Evolutionary conservation across 2,113 vertebrate species (phyloP).

Genomic region (Zosterops lateralis): DNA sequence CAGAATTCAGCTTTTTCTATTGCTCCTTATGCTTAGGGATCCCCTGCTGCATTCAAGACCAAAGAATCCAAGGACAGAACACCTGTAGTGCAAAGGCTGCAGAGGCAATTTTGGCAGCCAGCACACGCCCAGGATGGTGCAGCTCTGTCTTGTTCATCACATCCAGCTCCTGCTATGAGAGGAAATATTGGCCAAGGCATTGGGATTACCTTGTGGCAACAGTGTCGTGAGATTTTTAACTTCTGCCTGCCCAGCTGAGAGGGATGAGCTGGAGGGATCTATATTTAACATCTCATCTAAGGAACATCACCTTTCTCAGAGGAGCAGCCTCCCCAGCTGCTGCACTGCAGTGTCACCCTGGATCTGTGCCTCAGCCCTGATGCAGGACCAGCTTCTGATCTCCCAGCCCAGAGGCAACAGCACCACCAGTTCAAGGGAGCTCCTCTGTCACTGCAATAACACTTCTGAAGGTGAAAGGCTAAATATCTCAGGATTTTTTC

Average conservation of each 20-base stretch:
- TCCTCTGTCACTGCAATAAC: not conserved
- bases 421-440: not conserved
- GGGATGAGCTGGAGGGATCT: not conserved
- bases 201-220: not conserved
- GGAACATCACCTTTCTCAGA: not conserved
- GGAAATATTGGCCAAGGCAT: not conserved
- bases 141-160: not conserved
- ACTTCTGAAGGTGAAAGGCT: not conserved
- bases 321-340: not conserved
- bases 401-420: not conserved
- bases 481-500: fast-evolving
- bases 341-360: not conserved
- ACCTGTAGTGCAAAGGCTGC: not conserved
- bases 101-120: not conserved
- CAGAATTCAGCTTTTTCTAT: not conserved
- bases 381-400: not conserved
- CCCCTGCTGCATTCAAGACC: not conserved
- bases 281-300: not conserved
- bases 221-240: not conserved
- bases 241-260: not conserved
- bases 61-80: not conserved
- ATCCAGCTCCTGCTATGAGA: not conserved
- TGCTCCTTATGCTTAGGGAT: not conserved
- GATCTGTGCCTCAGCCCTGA: not conserved
- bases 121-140: not conserved